Conservation (phyloP, 1,140 invertebrate species). For the Microplitis demolitor region DNA sequence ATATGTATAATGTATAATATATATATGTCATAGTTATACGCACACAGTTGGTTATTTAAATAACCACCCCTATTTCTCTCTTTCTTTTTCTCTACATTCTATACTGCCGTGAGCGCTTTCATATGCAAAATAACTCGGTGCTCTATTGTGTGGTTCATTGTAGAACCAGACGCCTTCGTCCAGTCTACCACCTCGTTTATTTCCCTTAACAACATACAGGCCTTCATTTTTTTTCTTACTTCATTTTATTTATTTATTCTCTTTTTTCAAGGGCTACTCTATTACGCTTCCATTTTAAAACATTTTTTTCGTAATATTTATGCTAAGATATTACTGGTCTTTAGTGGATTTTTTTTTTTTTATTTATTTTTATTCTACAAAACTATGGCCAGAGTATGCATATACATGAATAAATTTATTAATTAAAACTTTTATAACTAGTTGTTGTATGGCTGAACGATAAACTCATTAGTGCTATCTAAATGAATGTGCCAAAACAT, state of each 20-base stretch:
- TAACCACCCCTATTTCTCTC: conserved; percentile 36
- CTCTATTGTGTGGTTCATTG: conserved; percentile 50
- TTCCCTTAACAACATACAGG: conserved; percentile 32
- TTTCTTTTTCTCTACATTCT: no score
- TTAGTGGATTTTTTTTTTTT: not conserved
- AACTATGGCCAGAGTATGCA: not conserved
- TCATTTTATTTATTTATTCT: conserved; percentile 12
- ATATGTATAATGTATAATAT: conserved; percentile 19
- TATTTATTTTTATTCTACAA: not conserved
- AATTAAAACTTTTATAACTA: conserved; percentile 51
- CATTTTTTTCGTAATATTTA: no score
- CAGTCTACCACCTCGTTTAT: conserved; percentile 55
- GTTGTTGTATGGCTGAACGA: not conserved
- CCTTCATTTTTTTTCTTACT: conserved; percentile 1
- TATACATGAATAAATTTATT: conserved; percentile 52
- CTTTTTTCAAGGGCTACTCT: conserved; percentile 2
- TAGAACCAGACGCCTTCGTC: conserved; percentile 48
- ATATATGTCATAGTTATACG: conserved; percentile 14
- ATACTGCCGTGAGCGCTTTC: conserved; percentile 38
- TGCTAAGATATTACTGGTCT: not conserved
- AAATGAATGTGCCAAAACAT: no score
- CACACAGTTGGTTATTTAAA: conserved; percentile 15
- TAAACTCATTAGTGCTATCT: not conserved
- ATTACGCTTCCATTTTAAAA: not conserved
- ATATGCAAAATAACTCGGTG: conserved; percentile 56